These are phyloP conservation scores for Drosophila cognata DNA, from an alignment of 2,888 invertebrate genomes.

Conservation along the genomic window DNA sequence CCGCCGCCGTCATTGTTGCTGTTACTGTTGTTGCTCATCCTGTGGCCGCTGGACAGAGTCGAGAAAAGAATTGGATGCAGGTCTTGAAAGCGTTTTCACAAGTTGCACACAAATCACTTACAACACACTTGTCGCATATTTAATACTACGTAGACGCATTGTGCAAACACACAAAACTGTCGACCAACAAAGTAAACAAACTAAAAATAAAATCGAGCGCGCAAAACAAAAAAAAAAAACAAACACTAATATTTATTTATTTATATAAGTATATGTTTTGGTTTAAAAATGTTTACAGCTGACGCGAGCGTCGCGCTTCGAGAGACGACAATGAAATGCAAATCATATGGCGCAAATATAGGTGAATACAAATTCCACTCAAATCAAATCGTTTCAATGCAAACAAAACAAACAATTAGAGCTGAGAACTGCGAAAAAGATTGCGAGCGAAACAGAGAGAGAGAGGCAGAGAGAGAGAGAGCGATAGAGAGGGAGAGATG, in stretches of 20 bases:
- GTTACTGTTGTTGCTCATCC: constrained; percentile 68
- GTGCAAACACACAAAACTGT: constrained; percentile 16
- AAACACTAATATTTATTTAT: constrained; percentile 10
- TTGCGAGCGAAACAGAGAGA: background rate
- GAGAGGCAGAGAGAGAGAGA: constrained; percentile 7
- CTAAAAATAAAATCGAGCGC: constrained; percentile 45
- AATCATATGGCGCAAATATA: constrained; percentile 14
- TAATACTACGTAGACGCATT: constrained; percentile 55
- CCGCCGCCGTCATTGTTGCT: constrained; percentile 50
- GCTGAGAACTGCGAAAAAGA: background rate
- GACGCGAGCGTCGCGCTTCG: constrained; percentile 19
- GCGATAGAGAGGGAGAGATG: constrained; percentile 5
- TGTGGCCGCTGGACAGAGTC: constrained; percentile 67
- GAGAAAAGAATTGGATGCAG: constrained; percentile 26
- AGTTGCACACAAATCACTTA: constrained; percentile 43
- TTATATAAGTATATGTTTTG: constrained; percentile 13
- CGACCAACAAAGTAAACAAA: constrained; percentile 25
- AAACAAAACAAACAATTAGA: constrained; percentile 12
- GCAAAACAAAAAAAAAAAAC: background rate
- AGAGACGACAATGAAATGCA: constrained; percentile 33
- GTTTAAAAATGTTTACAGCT: background rate
- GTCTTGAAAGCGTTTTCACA: constrained; percentile 5
- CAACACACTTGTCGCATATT: constrained; percentile 49
- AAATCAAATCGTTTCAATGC: constrained; percentile 33
- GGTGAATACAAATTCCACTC: constrained; percentile 49